Base-by-base conservation (phyloP, 2,888 invertebrate genomes). In the Lepidochrysops patricia region DNA sequence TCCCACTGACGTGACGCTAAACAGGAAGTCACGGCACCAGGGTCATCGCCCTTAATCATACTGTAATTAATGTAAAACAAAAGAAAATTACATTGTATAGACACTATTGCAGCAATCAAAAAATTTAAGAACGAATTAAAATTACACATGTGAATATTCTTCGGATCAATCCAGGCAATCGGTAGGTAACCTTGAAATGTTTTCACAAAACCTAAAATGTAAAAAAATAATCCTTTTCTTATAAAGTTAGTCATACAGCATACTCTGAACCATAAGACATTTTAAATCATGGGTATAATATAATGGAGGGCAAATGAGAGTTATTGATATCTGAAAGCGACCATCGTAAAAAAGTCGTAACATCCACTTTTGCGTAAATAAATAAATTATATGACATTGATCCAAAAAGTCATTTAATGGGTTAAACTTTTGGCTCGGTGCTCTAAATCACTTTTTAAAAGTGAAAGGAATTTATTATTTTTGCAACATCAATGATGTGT, bases 21-120 rank as follows among this genome's bases (percentile, higher is more conserved):
- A 85, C 77, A 83, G 88, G 88, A 88, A 87, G 88, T 88, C 87
- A 87, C 69, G 87, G 79, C 65, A 70, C 67, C 65, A 72, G 75
- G 85, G 77, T 85, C 82, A 72, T 77, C 82, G 81, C 75, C 70
- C 64, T 66, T 68, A 66, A 67, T 67, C 66, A 68, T 61, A 65
- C 60, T 52, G 27, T 29, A 26, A 52, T 27, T 12, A 29, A 52
- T 12, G 25, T 5, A 23, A 25, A 23, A 49, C 37, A 37, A 37
- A 37, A 15, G 37, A 37, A 37, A 37, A 37, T 37, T 15, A 6
- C 37, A 5, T 15, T 7, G 37, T 15, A 13, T 13, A 15, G 37
- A 6, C n/a, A n/a, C n/a, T n/a, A n/a, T n/a, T n/a, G n/a, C n/a
- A n/a, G n/a, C n/a, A n/a, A n/a, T n/a, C n/a, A n/a, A n/a, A n/a